Base-by-base conservation (phyloP, 1,140 invertebrate genomes). In the Monochamus saltuarius region DNA sequence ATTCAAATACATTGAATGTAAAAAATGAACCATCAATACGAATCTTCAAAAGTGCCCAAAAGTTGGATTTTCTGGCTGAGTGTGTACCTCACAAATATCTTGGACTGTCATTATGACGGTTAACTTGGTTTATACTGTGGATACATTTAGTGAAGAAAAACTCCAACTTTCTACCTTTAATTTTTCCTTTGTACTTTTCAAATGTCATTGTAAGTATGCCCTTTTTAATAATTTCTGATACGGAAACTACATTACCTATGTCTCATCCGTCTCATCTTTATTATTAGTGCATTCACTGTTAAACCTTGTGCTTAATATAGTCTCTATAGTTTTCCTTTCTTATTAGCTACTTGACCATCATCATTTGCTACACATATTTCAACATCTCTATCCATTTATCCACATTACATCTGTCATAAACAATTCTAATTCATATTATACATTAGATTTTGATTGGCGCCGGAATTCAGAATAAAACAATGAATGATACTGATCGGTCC, bases 391-490 rank as follows among this genome's bases (percentile, higher is more conserved):
- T 37, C 37, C 22, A 59, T 42, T 13, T 7, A 14, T 61, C n/a
- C n/a, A n/a, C n/a, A 4, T 34, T 11, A 59, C 38, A 61, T 62
- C 19, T 51, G 19, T n/a, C 55, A 51, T 49, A 16, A 14, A 57
- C 34, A 39, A 7, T 51, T 62, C 56, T 17, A 61, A 10, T 35
- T 39, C 59, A 29, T 14, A n/a, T n/a, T 34, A 11, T n/a, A 10
- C 19, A 49, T 29, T 17, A 4, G 52, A 50, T 61, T 45, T 16
- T 62, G 11, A 16, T 22, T 62, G 11, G 58, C 59, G 7, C 56
- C 60, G 14, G 60, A 62, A 42, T 62, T 56, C 14, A 62, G 36
- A 13, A 62, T 51, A 50, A 62, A 58, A n/a, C n/a, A n/a, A n/a
- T n/a, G n/a, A n/a, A n/a, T n/a, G n/a, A n/a, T n/a, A n/a, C n/a